phyloP scores from a whole-genome alignment of 2,797 vertebrate species.

The Remorina albescens region DNA sequence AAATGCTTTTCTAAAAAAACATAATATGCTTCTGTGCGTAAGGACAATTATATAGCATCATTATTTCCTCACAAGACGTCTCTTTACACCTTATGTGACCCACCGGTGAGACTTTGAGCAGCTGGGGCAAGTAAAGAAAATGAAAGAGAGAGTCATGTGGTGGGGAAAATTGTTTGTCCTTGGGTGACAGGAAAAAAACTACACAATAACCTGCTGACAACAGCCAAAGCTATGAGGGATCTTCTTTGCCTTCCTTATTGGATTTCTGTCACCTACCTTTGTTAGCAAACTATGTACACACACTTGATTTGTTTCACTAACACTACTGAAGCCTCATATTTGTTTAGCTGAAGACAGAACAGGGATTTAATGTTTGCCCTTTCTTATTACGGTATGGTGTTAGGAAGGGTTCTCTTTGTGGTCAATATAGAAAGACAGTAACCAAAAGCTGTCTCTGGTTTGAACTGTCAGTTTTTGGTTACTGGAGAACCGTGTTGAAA shows the following conservation, averaged over 20 bases:
- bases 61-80: slow-evolving; percentile 36
- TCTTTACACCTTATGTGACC: slow-evolving; percentile 58
- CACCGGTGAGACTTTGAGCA: slow-evolving; percentile 58
- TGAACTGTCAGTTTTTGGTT: no score
- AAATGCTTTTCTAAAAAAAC: slow-evolving; percentile 10
- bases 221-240: slow-evolving; percentile 22
- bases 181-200: slow-evolving; percentile 58
- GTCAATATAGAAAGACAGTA: not conserved
- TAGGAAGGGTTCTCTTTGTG: not conserved
- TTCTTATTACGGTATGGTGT: not conserved
- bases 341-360: not conserved
- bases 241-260: slow-evolving; percentile 1
- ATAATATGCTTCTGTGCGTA: not conserved
- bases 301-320: not conserved
- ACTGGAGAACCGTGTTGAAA: not conserved
- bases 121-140: slow-evolving; percentile 50
- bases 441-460: not conserved
- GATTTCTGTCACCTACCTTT: not conserved
- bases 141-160: slow-evolving; percentile 30
- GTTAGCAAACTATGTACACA: not conserved
- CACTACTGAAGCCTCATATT: not conserved
- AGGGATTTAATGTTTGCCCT: not conserved
- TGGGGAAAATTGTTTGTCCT: slow-evolving; percentile 28
- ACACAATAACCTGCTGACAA: slow-evolving; percentile 46
- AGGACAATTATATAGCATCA: not conserved